A percentile compares a stretch with the other conserved stretches of the same genome.
These are phyloP conservation scores for Diprion similis DNA, from an alignment of 1,140 invertebrate genomes.

Conservation along the genomic window DNA sequence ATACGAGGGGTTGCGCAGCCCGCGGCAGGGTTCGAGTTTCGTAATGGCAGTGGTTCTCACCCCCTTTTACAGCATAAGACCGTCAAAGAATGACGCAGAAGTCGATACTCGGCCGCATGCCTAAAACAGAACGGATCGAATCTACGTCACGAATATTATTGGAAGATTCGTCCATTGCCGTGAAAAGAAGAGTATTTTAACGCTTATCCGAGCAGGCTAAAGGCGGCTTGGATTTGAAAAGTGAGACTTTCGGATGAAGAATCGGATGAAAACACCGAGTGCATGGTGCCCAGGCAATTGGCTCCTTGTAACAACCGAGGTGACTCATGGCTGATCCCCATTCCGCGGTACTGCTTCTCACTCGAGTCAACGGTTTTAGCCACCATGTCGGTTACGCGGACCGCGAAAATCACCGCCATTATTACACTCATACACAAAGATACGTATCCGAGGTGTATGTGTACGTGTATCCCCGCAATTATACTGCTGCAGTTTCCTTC, in stretches of 20 bases:
- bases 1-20: constrained; percentile 49
- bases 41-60: constrained; percentile 52
- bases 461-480: neutral
- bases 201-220: neutral
- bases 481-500: neutral
- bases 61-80: constrained; percentile 9
- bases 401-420: constrained; percentile 52
- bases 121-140: constrained; percentile 11
- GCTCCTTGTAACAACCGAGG: constrained; percentile 28
- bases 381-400: constrained; percentile 47
- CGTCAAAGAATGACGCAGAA: constrained; percentile 9
- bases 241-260: neutral
- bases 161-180: constrained; percentile 13
- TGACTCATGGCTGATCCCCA: constrained; percentile 48
- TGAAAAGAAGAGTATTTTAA: constrained; percentile 11
- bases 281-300: neutral
- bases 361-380: constrained; percentile 47
- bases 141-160: constrained; percentile 16
- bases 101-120: constrained; percentile 7
- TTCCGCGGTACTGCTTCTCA: constrained; percentile 32
- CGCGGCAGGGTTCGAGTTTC: constrained; percentile 43
- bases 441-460: neutral
- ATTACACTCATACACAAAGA: constrained; percentile 29
- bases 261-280: neutral
- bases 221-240: neutral